A percentile compares a stretch with the other conserved stretches of the same genome.
These are phyloP conservation scores for Piaya cayana DNA, from an alignment of 2,113 vertebrate genomes.

Conservation along the genomic window DNA sequence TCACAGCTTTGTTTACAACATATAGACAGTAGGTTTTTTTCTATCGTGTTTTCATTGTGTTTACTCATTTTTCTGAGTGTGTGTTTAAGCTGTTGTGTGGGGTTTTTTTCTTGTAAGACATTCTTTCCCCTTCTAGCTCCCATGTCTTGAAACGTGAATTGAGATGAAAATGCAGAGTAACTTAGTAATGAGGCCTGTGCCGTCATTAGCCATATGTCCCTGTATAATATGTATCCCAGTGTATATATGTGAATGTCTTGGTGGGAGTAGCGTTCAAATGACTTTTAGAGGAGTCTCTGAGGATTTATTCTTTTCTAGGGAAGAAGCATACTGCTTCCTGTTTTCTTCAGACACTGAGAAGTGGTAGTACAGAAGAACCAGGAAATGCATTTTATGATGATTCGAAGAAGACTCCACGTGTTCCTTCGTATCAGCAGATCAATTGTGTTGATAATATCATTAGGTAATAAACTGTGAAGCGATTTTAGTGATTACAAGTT, in stretches of 20 bases:
- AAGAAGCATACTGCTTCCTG: conserved; percentile 11
- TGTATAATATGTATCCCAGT: background rate
- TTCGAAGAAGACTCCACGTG: conserved; percentile 62
- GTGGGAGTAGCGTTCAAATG: background rate
- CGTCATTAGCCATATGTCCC: background rate
- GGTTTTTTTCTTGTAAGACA: background rate
- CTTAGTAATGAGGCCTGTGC: background rate
- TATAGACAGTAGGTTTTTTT: background rate
- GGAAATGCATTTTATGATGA: conserved; percentile 38
- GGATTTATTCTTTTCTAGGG: conserved; percentile 36
- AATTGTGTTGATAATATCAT: conserved; percentile 90
- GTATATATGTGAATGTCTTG: background rate
- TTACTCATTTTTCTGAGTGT: background rate
- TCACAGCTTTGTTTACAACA: background rate
- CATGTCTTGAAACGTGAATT: background rate
- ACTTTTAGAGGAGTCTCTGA: background rate
- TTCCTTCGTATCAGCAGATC: conserved; percentile 91
- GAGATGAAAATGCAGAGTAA: background rate
- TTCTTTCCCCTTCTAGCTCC: background rate
- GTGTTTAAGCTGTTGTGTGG: background rate
- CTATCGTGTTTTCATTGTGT: background rate
- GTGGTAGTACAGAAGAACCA: conserved; percentile 42
- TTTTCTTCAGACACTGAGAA: conserved; percentile 39
- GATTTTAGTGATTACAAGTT: background rate
- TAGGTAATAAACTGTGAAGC: conserved; percentile 69